Evolutionary conservation across 2,113 vertebrate genomes (phyloP), one percentile per base, ranked within the genome.

Genomic region (Mus spicilegus): DNA sequence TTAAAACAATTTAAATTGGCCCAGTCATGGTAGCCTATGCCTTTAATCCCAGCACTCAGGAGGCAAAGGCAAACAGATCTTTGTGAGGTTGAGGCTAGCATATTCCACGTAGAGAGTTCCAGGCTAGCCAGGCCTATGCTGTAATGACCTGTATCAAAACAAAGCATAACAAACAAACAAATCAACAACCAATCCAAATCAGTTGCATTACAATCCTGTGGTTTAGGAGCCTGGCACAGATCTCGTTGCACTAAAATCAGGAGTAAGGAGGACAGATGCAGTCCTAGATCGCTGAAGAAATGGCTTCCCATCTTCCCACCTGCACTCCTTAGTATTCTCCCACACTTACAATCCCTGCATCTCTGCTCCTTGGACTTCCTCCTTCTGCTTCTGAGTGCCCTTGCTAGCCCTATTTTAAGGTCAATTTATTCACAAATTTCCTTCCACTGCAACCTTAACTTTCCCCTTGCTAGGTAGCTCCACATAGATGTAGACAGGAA

Each of bases 401-500:
- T 89, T 78, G 87, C 56, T 51, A 30, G 84, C 39, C n/a, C 26
- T 84, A 63, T 89, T 58, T 86, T 93, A 95, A 94, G 33, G 42
- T 95, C 33, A 87, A 30, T 12, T 78, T 13, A 89, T 89, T 67
- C 81, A 95, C n/a, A 94, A 70, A 24, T 91, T 93, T 63, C 72
- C 75, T 89, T 75, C 76, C 49, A 69, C 36, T 54, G 1, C 16
- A 84, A 65, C 0, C n/a, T 70, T 39, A 67, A 72, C 87, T 65
- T 73, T 6, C 24, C 39, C 39, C 61, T 89, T 87, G 16, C 17
- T 87, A 89, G 16, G 30, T 89, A 69, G 77, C 26, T 67, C 81
- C 95, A 49, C 28, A 39, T 73, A 77, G 92, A 81, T 42, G 54
- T 28, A 81, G 24, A 20, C 22, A 75, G 77, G 39, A 63, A 56